phyloP scores from a whole-genome alignment of 2,888 invertebrate species.

The Petrolisthes cinctipes region DNA sequence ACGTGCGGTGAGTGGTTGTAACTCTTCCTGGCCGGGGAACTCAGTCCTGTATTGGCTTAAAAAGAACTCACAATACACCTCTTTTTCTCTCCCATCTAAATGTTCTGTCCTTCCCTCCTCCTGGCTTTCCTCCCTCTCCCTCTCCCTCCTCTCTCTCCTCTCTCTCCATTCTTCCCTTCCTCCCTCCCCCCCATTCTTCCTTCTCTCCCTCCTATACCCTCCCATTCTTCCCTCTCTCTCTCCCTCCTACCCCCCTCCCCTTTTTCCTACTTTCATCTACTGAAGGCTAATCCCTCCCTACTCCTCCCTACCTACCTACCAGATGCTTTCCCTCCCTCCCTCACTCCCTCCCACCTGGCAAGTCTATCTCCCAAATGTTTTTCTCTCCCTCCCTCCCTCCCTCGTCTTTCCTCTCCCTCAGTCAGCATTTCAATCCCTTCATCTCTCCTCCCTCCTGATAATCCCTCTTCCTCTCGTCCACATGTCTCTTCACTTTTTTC shows the following conservation, averaged over 20 bases:
- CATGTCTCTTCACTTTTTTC: background rate
- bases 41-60: too few species aligned
- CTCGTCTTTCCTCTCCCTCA: background rate
- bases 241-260: background rate
- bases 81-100: too few species aligned
- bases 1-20: too few species aligned
- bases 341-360: too few species aligned
- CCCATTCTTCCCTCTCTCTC: background rate
- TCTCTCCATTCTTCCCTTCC: background rate
- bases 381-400: background rate
- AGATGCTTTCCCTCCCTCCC: background rate
- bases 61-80: too few species aligned
- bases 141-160: background rate
- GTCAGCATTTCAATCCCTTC: background rate
- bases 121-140: background rate
- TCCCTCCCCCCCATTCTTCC: background rate
- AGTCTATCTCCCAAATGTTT: background rate
- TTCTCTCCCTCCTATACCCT: background rate
- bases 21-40: too few species aligned
- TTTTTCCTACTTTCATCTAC: background rate
- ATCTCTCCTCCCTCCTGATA: constrained; percentile 7
- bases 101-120: background rate
- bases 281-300: background rate
- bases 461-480: background rate
- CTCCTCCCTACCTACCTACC: background rate